Percentiles rank a stretch among this genome's conserved stretches.
Conservation (phyloP, 2,113 vertebrate species). For the Sinocyclocheilus anophthalmus region DNA sequence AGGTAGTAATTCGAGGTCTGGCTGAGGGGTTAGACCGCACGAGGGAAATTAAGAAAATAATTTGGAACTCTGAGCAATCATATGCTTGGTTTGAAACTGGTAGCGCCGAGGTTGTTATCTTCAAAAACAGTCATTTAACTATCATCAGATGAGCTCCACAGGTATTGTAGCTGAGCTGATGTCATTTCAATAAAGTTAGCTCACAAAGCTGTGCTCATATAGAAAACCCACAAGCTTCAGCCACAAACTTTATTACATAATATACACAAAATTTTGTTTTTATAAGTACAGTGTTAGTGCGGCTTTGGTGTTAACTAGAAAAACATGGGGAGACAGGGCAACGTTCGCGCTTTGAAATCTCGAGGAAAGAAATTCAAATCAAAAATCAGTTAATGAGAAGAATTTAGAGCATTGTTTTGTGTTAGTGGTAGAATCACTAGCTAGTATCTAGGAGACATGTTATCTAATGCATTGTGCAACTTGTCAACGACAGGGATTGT, state of each 20-base stretch:
- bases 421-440: constrained; percentile 3
- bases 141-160: neutral
- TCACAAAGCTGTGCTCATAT: neutral
- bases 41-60: no score
- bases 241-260: neutral
- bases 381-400: neutral
- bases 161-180: neutral
- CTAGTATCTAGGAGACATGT: no score
- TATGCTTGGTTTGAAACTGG: no score
- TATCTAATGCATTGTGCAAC: neutral
- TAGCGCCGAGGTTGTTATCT: no score
- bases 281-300: neutral
- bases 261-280: neutral
- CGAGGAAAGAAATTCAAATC: neutral
- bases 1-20: constrained; percentile 54
- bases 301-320: constrained; percentile 4
- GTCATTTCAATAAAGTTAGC: neutral
- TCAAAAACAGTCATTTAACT: neutral
- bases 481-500: neutral
- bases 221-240: constrained; percentile 2
- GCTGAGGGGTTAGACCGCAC: no score
- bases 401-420: constrained; percentile 23
- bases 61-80: neutral
- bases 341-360: no score
- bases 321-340: no score